Percentiles rank a stretch among this genome's conserved stretches.
phyloP scores from a whole-genome alignment of 2,888 invertebrate genomes.

The Entomobrya multifasciata region DNA sequence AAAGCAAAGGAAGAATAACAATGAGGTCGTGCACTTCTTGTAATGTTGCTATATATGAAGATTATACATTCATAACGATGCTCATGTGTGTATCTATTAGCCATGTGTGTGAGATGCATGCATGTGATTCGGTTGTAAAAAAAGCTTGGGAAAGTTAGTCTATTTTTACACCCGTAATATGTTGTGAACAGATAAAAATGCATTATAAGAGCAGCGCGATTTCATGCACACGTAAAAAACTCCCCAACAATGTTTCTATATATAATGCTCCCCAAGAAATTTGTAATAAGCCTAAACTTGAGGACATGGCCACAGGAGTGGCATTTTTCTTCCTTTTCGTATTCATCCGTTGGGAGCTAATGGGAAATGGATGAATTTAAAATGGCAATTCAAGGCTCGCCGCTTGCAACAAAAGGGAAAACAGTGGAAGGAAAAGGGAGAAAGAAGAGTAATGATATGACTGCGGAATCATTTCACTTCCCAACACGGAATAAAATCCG shows the following conservation, averaged over 20 bases:
- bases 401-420: constrained; percentile 32
- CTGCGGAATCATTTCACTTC: constrained; percentile 55
- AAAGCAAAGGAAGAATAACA: constrained; percentile 59
- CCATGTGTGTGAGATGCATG: constrained; percentile 21
- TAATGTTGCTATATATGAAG: constrained; percentile 16
- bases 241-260: not conserved
- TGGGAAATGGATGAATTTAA: constrained; percentile 68
- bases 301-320: constrained; percentile 61
- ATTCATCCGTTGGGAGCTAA: constrained; percentile 65
- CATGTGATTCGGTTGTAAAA: constrained; percentile 53
- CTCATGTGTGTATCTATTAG: constrained; percentile 10
- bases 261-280: constrained; percentile 58
- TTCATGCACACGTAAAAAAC: not conserved
- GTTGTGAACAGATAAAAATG: not conserved
- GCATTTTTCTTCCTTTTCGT: constrained; percentile 64
- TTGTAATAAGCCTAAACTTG: constrained; percentile 61
- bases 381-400: constrained; percentile 45
- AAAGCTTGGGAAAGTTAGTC: constrained; percentile 24
- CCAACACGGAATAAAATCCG: constrained; percentile 43
- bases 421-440: not conserved
- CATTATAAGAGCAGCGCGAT: not conserved
- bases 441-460: constrained; percentile 56
- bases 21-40: constrained; percentile 54
- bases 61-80: not conserved
- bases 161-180: constrained; percentile 29